Evolutionary conservation across 2,797 vertebrate species (phyloP).

Genomic region (Anableps anableps): DNA sequence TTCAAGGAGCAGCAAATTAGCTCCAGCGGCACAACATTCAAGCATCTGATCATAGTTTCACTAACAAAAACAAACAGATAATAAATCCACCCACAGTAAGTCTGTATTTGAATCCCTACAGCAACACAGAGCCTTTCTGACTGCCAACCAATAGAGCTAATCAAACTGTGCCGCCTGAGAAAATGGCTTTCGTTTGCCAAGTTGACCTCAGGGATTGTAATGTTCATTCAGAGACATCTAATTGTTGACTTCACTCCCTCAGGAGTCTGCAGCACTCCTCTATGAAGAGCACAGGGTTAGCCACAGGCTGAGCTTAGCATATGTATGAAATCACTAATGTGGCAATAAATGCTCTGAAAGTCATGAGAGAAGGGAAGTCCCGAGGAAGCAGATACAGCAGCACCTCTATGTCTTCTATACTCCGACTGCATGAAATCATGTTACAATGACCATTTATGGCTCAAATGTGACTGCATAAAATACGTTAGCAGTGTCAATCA

Average conservation of each 20-base stretch:
- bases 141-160: conserved; percentile 23
- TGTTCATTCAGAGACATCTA: conserved; percentile 38
- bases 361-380: conserved; percentile 18
- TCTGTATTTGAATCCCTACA: conserved; percentile 21
- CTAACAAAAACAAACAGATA: conserved; percentile 23
- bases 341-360: conserved; percentile 42
- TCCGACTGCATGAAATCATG: conserved; percentile 27
- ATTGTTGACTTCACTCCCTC: conserved; percentile 38
- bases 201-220: conserved; percentile 41
- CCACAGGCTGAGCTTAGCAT: conserved; percentile 52
- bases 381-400: conserved; percentile 15
- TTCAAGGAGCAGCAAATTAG: conserved; percentile 24
- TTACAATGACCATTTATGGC: conserved; percentile 28
- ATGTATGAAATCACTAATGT: conserved; percentile 57
- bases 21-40: conserved; percentile 36
- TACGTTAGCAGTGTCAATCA: conserved; percentile 22
- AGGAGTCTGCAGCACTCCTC: conserved; percentile 32
- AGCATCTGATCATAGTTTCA: conserved; percentile 13
- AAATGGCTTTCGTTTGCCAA: conserved; percentile 9
- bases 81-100: conserved; percentile 28
- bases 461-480: conserved; percentile 14
- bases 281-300: conserved; percentile 21
- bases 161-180: conserved; percentile 16
- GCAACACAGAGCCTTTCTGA: conserved; percentile 7
- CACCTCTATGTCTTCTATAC: conserved; percentile 29